These are phyloP conservation scores for Gadus chalcogrammus DNA, from an alignment of 2,113 vertebrate genomes.

Conservation along the genomic window DNA sequence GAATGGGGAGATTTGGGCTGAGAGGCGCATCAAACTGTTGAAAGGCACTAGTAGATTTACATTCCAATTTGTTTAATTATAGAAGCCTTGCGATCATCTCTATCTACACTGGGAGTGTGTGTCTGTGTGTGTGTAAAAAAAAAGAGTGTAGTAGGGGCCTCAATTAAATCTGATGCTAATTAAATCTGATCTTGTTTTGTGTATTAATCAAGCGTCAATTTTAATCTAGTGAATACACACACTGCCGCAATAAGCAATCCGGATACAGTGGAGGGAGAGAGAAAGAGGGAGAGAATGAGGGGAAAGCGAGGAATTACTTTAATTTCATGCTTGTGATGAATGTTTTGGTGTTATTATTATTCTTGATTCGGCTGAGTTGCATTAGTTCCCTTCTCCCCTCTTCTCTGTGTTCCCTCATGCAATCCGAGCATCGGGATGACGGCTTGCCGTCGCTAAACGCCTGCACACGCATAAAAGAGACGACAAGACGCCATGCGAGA, in stretches of 20 bases:
- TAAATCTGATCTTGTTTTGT: slow-evolving; percentile 83
- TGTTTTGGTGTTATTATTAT: slow-evolving; percentile 54
- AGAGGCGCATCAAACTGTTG: slow-evolving; percentile 60
- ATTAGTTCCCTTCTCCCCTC: too few species aligned
- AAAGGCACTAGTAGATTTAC: slow-evolving; percentile 65
- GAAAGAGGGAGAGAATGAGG: too few species aligned
- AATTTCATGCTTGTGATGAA: slow-evolving; percentile 76
- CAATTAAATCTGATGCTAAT: slow-evolving; percentile 82
- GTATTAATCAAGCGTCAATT: slow-evolving; percentile 78
- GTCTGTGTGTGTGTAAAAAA: slow-evolving; percentile 1
- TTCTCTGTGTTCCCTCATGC: slow-evolving; percentile 34
- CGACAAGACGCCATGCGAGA: slow-evolving; percentile 38
- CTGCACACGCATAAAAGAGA: slow-evolving; percentile 50
- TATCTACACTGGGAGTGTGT: slow-evolving; percentile 60
- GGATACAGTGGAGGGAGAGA: slow-evolving; percentile 48
- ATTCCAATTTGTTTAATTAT: slow-evolving; percentile 69
- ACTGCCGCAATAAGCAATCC: slow-evolving; percentile 62
- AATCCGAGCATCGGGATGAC: slow-evolving; percentile 59
- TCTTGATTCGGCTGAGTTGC: slow-evolving; percentile 10
- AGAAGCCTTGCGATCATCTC: slow-evolving; percentile 59
- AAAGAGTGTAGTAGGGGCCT: slow-evolving; percentile 68
- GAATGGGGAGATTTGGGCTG: slow-evolving; percentile 68
- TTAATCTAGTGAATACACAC: slow-evolving; percentile 77
- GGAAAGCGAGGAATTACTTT: slow-evolving; percentile 67
- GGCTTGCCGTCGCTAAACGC: slow-evolving; percentile 37